Evolutionary conservation across 2,113 vertebrate species (phyloP), one percentile per base, ranked within the genome.

Genomic region (Engystomops pustulosus): DNA sequence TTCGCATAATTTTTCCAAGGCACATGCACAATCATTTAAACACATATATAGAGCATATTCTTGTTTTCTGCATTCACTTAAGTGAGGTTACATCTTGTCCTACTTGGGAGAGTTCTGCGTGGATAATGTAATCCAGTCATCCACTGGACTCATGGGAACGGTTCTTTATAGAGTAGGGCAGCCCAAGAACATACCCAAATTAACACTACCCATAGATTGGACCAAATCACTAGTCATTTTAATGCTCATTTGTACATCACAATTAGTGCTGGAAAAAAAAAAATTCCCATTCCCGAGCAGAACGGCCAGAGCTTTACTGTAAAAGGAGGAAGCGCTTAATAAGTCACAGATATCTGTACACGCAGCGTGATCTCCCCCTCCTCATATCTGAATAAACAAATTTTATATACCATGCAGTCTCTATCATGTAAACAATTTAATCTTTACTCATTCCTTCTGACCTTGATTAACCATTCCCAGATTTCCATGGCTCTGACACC

Each of bases 361-460:
- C 10, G 25, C 72, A 41, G 53, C 60, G 9, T 15, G n/a, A 34
- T 25, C 23, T 17, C 34, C 34, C 30, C 34, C 72, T 77, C 45
- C 23, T 47, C 51, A 38, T 83, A 17, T 27, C 20, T 71, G 20
- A 81, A 81, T 77, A 84, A 84, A 84, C 72, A 51, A 45, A 49
- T 82, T 45, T 58, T 74, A 83, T 85, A 79, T 85, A 85, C 75
- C 18, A 85, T 79, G 49, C 12, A 20, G 10, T 18, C 65, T 70
- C 62, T 51, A 23, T 85, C 62, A 70, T 79, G 34, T 85, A 85
- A 85, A 85, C 83, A 78, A 79, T 85, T 85, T 85, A 84, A 85
- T 85, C 83, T 79, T 74, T 62, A 38, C 67, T 55, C 47, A 23
- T 60, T 82, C 49, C 34, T 58, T 15, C 72, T 85, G 83, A 79